Evolutionary conservation across 2,888 invertebrate species (phyloP), one percentile per base, ranked within the genome.

Genomic region (Lagria hirta): DNA sequence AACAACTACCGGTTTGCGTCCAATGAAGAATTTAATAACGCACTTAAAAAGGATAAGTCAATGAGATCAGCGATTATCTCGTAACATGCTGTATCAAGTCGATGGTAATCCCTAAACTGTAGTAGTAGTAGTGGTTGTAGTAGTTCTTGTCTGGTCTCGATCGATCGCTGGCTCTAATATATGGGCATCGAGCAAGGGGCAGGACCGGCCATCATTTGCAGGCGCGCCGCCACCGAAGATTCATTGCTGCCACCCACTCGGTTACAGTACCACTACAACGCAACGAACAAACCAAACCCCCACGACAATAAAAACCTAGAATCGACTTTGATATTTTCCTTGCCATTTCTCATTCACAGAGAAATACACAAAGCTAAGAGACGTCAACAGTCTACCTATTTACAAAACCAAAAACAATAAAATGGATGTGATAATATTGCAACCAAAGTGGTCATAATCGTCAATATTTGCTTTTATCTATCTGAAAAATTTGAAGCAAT

Each of bases 191-290:
- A 55, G 54, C 57, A 57, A 54, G 56, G 62, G 59, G 58, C 59
- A 57, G 61, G 51, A 56, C 60, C 58, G 62, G 58, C 64, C 60
- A 64, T 66, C 66, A 65, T 64, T 64, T 62, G 64, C 66, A 66
- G 64, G 59, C 48, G 48, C 43, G 38, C 34, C 48, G 38, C 43
- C 44, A 26, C 35, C 41, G 48, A 48, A 48, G 48, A 48, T 48
- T 48, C 48, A 48, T 48, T 48, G 44, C 48, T 23, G 43, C 48
- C 40, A 41, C 43, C 48, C 34, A 38, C 30, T 40, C 46, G 49
- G 51, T 47, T 48, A 52, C 49, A 49, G 43, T 47, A 43, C 51
- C 42, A 47, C 36, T 32, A 41, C 32, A 44, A 45, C 44, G 43
- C 36, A 34, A 29, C 36, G 17, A 15, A 10, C 33, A 11, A 22